Evolutionary conservation across 2,113 vertebrate species (phyloP).

Genomic region (Carollia perspicillata): DNA sequence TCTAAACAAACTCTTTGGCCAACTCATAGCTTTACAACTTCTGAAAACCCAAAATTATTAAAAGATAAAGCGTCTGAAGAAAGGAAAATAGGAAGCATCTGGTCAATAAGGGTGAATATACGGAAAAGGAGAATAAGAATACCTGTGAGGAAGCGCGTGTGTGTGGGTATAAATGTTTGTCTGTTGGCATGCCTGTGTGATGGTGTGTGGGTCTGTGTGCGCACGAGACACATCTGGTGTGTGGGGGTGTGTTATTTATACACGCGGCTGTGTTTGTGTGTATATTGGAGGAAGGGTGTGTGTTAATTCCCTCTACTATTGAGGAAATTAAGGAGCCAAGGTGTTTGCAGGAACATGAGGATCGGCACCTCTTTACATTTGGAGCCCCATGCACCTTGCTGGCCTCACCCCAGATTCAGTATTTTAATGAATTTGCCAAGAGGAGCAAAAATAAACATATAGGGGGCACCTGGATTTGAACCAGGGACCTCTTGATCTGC

Average conservation of each 20-base stretch:
- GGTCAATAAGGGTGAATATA: neutral
- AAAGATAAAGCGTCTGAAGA: neutral
- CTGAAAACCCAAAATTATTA: neutral
- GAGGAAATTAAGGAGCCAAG: neutral
- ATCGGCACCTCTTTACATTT: neutral
- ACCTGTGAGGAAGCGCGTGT: neutral
- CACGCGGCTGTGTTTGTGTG: neutral
- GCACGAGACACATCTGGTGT: neutral
- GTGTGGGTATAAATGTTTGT: neutral
- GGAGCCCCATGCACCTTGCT: neutral
- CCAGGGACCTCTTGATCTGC: slow-evolving; percentile 72
- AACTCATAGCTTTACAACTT: neutral
- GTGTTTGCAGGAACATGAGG: neutral
- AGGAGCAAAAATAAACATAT: neutral
- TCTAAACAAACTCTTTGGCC: too few relatives aligned
- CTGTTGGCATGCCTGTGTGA: neutral
- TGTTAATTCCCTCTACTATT: neutral
- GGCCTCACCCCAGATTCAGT: neutral
- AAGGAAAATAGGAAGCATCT: neutral
- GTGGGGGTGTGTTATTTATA: too few relatives aligned
- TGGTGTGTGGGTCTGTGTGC: neutral
- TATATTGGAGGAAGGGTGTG: neutral
- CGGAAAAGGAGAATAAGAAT: neutral
- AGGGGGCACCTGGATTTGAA: slow-evolving; percentile 70
- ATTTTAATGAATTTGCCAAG: neutral